phyloP scores from a whole-genome alignment of 2,113 vertebrate genomes.

The Odontophorus gujanensis region DNA sequence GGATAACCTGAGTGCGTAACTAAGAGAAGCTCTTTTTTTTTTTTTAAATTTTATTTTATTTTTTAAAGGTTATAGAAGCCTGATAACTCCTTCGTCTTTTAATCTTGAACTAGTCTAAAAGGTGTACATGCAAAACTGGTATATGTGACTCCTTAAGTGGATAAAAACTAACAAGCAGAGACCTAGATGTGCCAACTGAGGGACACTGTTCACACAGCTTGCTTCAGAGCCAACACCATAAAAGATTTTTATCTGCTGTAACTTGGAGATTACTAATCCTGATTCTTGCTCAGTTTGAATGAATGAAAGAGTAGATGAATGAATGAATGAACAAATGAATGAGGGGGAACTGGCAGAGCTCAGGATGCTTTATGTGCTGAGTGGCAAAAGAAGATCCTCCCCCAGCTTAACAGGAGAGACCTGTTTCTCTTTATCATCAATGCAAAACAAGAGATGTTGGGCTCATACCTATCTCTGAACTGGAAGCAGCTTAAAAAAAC shows the following conservation, averaged over 20 bases:
- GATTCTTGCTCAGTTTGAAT: not conserved
- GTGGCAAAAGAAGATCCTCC: not conserved
- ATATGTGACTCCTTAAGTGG: not conserved
- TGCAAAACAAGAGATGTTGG: not conserved
- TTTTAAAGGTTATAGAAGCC: not conserved
- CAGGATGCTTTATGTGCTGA: not conserved
- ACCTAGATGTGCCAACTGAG: not conserved
- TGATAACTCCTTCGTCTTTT: not conserved
- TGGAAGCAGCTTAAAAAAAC: not conserved
- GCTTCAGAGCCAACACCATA: not conserved
- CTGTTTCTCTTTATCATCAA: not conserved
- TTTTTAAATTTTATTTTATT: not conserved
- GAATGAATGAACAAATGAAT: not conserved
- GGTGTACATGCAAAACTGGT: not conserved
- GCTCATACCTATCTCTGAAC: not conserved
- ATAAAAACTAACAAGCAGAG: not conserved
- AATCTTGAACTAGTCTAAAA: not conserved
- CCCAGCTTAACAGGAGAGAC: not conserved
- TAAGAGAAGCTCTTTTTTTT: not conserved
- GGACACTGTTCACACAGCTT: not conserved
- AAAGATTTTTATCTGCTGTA: not conserved
- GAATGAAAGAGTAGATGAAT: not conserved
- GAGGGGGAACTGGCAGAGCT: not conserved
- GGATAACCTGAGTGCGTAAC: not conserved
- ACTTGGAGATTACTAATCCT: not conserved